Percentiles rank a stretch among this genome's conserved stretches.
These are phyloP conservation scores for Carabus problematicus DNA, from an alignment of 2,888 invertebrate species.

Conservation along the genomic window DNA sequence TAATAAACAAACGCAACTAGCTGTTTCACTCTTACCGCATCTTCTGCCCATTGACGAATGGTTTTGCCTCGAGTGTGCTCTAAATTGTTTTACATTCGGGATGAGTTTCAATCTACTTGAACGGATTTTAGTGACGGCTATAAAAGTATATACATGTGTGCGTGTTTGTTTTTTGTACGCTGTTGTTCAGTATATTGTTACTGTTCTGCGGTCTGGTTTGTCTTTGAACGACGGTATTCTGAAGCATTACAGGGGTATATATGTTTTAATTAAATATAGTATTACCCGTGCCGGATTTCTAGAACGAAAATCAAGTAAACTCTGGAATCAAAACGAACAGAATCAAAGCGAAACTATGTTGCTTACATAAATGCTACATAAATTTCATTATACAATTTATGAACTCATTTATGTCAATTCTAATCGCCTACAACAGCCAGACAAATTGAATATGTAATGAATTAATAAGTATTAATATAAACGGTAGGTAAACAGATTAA, in stretches of 20 bases:
- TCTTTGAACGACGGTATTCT: too few species aligned
- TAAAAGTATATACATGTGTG: conserved; percentile 41
- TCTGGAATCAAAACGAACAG: too few species aligned
- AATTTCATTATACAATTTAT: not conserved
- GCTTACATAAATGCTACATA: not conserved
- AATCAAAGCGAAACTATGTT: too few species aligned
- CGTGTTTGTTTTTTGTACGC: not conserved
- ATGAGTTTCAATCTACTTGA: conserved; percentile 52
- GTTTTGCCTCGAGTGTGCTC: conserved; percentile 50
- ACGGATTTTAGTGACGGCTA: conserved; percentile 51
- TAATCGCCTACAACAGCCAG: not conserved
- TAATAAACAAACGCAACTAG: not conserved
- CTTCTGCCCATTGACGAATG: conserved; percentile 46
- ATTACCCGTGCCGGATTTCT: too few species aligned
- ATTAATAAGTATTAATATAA: too few species aligned
- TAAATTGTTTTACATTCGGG: conserved; percentile 51
- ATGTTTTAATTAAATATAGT: too few species aligned
- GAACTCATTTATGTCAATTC: not conserved
- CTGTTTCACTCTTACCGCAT: conserved; percentile 6
- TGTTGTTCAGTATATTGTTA: conserved; percentile 1
- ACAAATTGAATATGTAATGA: not conserved
- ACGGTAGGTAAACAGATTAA: too few species aligned
- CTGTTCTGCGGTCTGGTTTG: not conserved
- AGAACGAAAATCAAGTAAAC: too few species aligned
- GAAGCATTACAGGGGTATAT: too few species aligned